Evolutionary conservation across 2,888 invertebrate species (phyloP), one percentile per base, ranked within the genome.

Genomic region (Psylliodes chrysocephalus): DNA sequence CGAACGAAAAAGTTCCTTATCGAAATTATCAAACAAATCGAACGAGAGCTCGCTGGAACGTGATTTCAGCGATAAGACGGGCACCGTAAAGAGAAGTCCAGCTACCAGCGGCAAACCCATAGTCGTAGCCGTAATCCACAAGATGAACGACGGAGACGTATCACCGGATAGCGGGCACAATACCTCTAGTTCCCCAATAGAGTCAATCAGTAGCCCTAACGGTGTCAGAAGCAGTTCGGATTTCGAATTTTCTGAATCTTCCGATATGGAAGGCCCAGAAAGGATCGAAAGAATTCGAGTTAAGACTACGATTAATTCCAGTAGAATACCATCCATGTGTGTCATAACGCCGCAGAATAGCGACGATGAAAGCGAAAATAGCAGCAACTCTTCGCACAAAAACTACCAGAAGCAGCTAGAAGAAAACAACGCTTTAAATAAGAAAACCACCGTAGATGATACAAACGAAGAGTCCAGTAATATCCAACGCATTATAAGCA

Each of bases 261-360:
- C 94, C 0, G 94, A 94, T 79, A 85, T 94, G 71, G 94, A 94
- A 83, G 93, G 93, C n/a, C 89, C 92, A 19, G 94, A 94, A 78
- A 86, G 94, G 76, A 91, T 93, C 74, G 94, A 95, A 82, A 86
- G 94, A 71, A 92, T 95, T 68, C 85, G 93, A 65, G 90, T 90
- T 42, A 95, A 95, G 83, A 95, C 95, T 0, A 91, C 92, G 1
- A 92, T 95, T 42, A 93, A 91, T 76, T 91, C 92, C 54, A 92
- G 92, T 72, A 87, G 95, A 72, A 95, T 95, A 77, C 95, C 95
- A 0, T 94, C 95, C 3, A 92, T 95, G 91, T 95, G 95, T 81
- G 93, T 94, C 1, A 94, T 95, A 52, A 95, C 95, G 12, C 94
- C 95, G 2, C 90, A 91, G 0, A 91, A 91, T 66, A 94, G 94